These are phyloP conservation scores for Plebejus melissa DNA, from an alignment of 2,888 invertebrate genomes.

Conservation along the genomic window DNA sequence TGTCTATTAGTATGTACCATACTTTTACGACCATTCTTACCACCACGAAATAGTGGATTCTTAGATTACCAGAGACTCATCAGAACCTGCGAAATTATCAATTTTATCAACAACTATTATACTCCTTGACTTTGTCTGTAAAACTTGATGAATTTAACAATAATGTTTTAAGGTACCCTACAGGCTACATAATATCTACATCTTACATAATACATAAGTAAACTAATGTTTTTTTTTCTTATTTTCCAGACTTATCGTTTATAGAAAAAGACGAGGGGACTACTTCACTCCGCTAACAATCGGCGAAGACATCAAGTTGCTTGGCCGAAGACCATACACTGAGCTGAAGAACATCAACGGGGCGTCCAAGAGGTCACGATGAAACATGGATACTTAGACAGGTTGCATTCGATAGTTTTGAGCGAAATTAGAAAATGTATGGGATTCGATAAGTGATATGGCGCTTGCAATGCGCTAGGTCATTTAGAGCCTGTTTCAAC, in stretches of 20 bases:
- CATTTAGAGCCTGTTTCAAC: background rate
- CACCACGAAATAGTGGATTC: no score
- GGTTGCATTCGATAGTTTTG: background rate
- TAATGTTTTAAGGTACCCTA: no score
- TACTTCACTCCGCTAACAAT: conserved; percentile 44
- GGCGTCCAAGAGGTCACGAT: conserved; percentile 39
- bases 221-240: conserved; percentile 33
- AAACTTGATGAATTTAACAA: background rate
- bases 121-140: background rate
- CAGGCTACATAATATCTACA: no score
- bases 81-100: no score
- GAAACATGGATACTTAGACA: conserved; percentile 33
- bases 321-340: conserved; percentile 60
- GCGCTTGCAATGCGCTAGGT: background rate
- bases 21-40: no score
- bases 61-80: no score
- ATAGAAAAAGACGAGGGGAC: conserved; percentile 58
- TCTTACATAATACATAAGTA: background rate
- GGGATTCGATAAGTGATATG: background rate
- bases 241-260: conserved; percentile 67
- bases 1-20: no score
- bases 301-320: conserved; percentile 59
- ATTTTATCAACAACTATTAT: background rate
- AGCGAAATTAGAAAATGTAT: background rate
- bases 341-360: conserved; percentile 68